Evolutionary conservation across 2,888 invertebrate genomes (phyloP), one percentile per base, ranked within the genome.

Genomic region (Theodoxus fluviatilis): DNA sequence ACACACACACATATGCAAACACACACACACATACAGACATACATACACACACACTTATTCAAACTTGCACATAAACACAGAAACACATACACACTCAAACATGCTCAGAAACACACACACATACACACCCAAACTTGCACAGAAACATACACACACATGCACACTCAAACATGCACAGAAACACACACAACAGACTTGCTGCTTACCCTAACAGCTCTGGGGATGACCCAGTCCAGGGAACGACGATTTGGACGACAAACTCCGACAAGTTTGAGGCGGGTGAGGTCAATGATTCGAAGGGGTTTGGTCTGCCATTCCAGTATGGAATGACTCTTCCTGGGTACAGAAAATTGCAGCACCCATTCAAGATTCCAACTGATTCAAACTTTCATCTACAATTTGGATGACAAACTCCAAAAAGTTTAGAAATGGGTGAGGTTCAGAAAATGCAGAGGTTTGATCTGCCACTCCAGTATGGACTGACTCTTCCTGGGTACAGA

Each of bases 331-430:
- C 69, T 69, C 49, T 69, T 73, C 59, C 76, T 76, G 70, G n/a
- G 59, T 37, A 28, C 40, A 70, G 25, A 55, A 47, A 61, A 65
- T 28, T 59, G 15, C 22, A 25, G 6, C 18, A 22, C 3, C 18
- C 4, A 25, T 59, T 59, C 4, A 4, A 28, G 12, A 55, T 7
- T 22, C 9, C 12, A 22, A 9, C 15, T 9, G 43, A 43, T 43
- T 43, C 9, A 43, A 43, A 12, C 12, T 12, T 43, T 43, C 9
- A 69, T 68, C 77, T 74, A 69, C 76, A 80, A 49, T 85, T 84
- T 12, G 81, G 78, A 25, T 80, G 72, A 67, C 83, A 80, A 4
- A 85, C 70, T 2, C 84, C 85, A 22, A 81, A 71, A 40, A 85
- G 73, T 49, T 77, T 78, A 43, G 61, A 80, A 73, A 61, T 73